A percentile compares a stretch with the other conserved stretches of the same genome.
Evolutionary conservation across 2,888 invertebrate species (phyloP).

Genomic region (Drosophila neonasuta): DNA sequence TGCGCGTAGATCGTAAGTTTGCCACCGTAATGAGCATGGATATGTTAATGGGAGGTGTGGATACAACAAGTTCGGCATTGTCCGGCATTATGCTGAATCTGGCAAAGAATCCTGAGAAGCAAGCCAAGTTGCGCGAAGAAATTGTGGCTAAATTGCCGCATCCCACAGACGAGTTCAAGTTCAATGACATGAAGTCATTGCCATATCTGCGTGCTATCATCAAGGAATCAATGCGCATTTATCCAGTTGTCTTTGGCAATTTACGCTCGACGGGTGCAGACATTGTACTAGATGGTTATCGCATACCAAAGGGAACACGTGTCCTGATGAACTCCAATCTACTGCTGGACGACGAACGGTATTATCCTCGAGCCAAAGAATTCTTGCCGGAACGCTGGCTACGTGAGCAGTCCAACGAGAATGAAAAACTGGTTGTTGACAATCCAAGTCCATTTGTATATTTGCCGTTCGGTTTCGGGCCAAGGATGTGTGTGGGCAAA

Average conservation of each 20-base stretch:
- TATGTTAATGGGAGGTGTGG: constrained; percentile 87
- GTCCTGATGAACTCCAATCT: constrained; percentile 87
- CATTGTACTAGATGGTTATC: constrained; percentile 85
- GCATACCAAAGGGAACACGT: constrained; percentile 86
- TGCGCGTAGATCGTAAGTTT: constrained; percentile 84
- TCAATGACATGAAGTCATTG: constrained; percentile 82
- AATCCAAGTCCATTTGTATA: constrained; percentile 67
- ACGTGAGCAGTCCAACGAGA: constrained; percentile 62
- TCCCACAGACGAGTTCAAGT: constrained; percentile 11
- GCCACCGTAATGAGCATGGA: constrained; percentile 87
- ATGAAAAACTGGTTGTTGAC: constrained; percentile 84
- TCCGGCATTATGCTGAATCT: constrained; percentile 73
- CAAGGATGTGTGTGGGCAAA: constrained; percentile 86
- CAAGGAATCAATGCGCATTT: constrained; percentile 87
- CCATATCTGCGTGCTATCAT: constrained; percentile 87
- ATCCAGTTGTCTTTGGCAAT: constrained; percentile 85
- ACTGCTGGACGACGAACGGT: constrained; percentile 85
- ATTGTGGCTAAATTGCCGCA: constrained; percentile 81
- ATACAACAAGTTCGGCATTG: constrained; percentile 82
- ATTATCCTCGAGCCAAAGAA: constrained; percentile 84
- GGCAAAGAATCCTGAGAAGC: constrained; percentile 85
- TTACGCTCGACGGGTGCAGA: constrained; percentile 84
- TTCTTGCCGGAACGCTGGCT: constrained; percentile 90
- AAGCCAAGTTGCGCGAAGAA: constrained; percentile 86
- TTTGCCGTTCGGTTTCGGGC: constrained; percentile 78